Conservation (phyloP, 2,113 vertebrate genomes). For the Quiscalus mexicanus region DNA sequence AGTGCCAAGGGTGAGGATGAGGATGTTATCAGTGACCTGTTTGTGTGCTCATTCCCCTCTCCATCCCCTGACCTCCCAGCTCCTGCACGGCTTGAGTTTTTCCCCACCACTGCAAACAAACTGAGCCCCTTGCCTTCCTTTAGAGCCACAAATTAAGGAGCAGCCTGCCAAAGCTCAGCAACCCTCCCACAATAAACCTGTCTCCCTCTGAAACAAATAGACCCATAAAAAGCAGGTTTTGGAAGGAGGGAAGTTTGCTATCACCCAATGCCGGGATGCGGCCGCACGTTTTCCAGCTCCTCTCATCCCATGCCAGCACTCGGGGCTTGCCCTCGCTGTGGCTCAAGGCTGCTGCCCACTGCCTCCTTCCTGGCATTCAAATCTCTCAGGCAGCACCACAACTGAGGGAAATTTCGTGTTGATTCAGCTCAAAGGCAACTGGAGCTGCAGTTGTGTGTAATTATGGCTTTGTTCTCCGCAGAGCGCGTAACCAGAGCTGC, state of each 20-base stretch:
- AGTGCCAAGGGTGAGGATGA: background rate
- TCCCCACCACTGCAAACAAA: background rate
- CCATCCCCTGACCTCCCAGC: background rate
- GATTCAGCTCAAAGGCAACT: constrained; percentile 13
- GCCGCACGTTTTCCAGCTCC: background rate
- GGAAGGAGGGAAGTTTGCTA: background rate
- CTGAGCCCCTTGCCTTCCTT: background rate
- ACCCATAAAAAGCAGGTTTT: background rate
- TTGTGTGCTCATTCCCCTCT: background rate
- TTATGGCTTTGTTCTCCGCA: background rate
- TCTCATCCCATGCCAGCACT: background rate
- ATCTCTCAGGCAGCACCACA: background rate
- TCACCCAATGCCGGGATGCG: accelerated
- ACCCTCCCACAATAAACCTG: background rate
- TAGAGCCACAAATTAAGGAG: background rate
- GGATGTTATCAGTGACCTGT: background rate
- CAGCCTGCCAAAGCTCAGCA: constrained; percentile 18
- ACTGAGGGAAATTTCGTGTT: background rate
- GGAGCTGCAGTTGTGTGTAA: background rate
- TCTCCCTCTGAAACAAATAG: background rate
- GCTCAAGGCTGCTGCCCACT: background rate
- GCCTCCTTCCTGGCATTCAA: background rate
- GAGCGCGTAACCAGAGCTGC: background rate
- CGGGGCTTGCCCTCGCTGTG: accelerated
- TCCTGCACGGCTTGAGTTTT: accelerated